Evolutionary conservation across 2,888 invertebrate genomes (phyloP).

Genomic region (Erebia aethiops): DNA sequence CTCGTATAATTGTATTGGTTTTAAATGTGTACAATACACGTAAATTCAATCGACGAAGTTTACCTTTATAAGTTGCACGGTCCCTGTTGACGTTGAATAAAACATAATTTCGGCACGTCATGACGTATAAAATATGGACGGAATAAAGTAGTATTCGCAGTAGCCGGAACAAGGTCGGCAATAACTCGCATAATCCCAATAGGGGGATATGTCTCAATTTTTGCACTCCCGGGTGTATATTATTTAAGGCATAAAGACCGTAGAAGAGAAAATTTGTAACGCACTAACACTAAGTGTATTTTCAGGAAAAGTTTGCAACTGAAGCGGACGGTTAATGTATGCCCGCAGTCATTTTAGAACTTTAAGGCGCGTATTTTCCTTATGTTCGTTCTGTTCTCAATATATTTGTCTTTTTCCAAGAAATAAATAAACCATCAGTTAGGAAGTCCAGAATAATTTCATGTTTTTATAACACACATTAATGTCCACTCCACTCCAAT

Average conservation of each 20-base stretch:
- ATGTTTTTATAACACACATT: no score
- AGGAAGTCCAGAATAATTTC: no score
- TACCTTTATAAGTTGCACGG: conserved; percentile 36
- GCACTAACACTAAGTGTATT: conserved; percentile 75
- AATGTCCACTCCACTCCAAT: no score
- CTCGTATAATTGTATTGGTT: background rate
- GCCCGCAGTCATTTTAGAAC: conserved; percentile 29
- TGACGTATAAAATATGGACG: conserved; percentile 73
- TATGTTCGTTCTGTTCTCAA: no score
- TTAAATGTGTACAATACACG: background rate
- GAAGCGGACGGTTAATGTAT: conserved; percentile 43
- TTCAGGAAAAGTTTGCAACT: conserved; percentile 61
- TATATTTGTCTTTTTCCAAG: no score
- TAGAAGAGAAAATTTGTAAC: conserved; percentile 70
- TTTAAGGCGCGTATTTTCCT: background rate
- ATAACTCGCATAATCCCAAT: conserved; percentile 70
- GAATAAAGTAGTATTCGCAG: conserved; percentile 49
- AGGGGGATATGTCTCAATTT: conserved; percentile 79
- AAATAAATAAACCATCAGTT: no score
- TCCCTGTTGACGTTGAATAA: conserved; percentile 54
- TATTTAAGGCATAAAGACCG: conserved; percentile 77
- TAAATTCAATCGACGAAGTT: conserved; percentile 16
- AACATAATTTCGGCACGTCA: conserved; percentile 58
- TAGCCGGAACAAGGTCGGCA: conserved; percentile 56
- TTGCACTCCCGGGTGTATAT: conserved; percentile 72